Percentiles rank a stretch among this genome's conserved stretches.
These are phyloP conservation scores for Turritopsis rubra DNA, from an alignment of 30 jellyfish, hydroid and myxozoan genomes.

Conservation along the genomic window DNA sequence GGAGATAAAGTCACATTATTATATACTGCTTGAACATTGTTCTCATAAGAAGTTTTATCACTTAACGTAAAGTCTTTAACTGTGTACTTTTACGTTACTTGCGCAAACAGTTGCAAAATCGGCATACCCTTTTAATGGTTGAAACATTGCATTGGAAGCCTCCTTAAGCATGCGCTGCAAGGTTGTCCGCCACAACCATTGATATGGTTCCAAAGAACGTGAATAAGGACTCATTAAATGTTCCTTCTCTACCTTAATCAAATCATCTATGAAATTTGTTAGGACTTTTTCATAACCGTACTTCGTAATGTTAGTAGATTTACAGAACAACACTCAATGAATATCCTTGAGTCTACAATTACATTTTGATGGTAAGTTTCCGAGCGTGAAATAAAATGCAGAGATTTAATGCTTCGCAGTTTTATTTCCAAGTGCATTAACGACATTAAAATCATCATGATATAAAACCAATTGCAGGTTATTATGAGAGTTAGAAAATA, in stretches of 20 bases:
- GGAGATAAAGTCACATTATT: not conserved
- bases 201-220: not conserved
- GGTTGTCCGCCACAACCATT: not conserved
- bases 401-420: constrained; percentile 3
- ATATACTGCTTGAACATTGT: not conserved
- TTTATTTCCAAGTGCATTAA: constrained; percentile 7
- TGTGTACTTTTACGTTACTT: too few relatives aligned
- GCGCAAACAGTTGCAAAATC: too few relatives aligned
- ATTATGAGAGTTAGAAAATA: not conserved
- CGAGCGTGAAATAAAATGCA: constrained; percentile 9
- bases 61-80: not conserved
- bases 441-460: constrained; percentile 7
- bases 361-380: constrained; percentile 3
- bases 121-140: not conserved
- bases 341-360: not conserved
- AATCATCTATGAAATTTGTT: constrained; percentile 16
- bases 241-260: too few relatives aligned
- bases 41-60: not conserved
- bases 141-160: not conserved
- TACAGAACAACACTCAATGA: not conserved
- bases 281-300: constrained; percentile 25
- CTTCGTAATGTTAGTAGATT: constrained; percentile 8
- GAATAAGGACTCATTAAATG: too few relatives aligned
- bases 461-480: not conserved
- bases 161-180: not conserved